Conservation (phyloP, 2,888 invertebrate genomes). For the Mesochorus sp. region DNA sequence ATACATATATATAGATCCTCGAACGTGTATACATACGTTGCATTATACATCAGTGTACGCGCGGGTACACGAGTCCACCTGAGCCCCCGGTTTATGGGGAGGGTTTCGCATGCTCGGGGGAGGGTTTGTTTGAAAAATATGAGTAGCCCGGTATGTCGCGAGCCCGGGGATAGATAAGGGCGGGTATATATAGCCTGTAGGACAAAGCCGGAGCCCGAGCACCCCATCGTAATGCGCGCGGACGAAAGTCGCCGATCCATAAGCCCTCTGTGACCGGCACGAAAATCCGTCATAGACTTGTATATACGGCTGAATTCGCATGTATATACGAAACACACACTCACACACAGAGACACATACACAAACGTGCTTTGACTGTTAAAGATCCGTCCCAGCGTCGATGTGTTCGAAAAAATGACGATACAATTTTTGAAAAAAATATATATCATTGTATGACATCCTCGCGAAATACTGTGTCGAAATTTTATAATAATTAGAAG, state of each 20-base stretch:
- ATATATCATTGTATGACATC: too few species aligned
- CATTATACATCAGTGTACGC: not conserved
- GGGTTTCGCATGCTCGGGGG: slow-evolving; percentile 18
- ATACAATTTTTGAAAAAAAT: too few species aligned
- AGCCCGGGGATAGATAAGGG: slow-evolving; percentile 50
- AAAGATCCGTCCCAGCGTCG: not conserved
- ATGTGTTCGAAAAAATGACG: too few species aligned
- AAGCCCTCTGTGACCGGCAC: slow-evolving; percentile 57
- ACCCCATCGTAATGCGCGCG: slow-evolving; percentile 64
- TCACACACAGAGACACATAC: not conserved
- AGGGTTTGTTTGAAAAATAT: slow-evolving; percentile 48
- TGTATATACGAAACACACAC: not conserved
- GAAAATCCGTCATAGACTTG: slow-evolving; percentile 50
- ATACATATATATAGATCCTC: not conserved
- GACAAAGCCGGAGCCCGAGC: slow-evolving; percentile 52
- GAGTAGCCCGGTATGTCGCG: slow-evolving; percentile 34
- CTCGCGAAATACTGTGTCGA: too few species aligned
- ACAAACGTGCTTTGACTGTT: not conserved
- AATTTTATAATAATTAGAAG: too few species aligned
- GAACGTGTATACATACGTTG: not conserved
- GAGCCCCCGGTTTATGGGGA: slow-evolving; percentile 21
- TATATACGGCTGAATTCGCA: not conserved
- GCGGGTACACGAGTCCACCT: slow-evolving; percentile 35
- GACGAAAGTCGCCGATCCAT: slow-evolving; percentile 69
- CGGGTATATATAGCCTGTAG: slow-evolving; percentile 28